Evolutionary conservation across 2,888 invertebrate species (phyloP), one percentile per base, ranked within the genome.

Genomic region (Plagodis dolabraria): DNA sequence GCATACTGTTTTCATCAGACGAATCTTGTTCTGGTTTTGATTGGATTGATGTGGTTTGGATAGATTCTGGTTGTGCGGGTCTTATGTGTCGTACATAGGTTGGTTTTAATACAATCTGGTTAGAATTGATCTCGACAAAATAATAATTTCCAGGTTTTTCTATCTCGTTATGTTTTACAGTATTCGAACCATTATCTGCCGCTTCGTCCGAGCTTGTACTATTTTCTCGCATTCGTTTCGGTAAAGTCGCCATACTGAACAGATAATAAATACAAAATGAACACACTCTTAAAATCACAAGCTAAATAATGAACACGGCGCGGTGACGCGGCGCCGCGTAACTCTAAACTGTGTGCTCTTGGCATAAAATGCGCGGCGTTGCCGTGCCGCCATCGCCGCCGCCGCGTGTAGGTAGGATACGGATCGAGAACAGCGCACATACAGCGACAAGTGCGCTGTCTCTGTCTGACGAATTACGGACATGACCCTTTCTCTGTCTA

Each of bases 181-280:
- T 33, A n/a, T 40, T 33, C 11, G 34, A 53, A 40, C 33, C 9
- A 2, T 34, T 40, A 11, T 12, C 44, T 11, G 35, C 12, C 5
- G 6, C 45, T 8, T 36, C 22, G 36, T 22, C 35, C 5, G n/a
- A 10, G n/a, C 12, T 10, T 34, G 12, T 10, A 35, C 34, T 35
- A 8, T 35, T 40, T 10, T 11, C 33, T 12, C 22, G 42, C 12
- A 9, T 53, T 42, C 47, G 47, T 34, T 53, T 53, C 11, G 11
- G 40, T 42, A 33, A 11, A 38, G 38, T 53, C 47, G 34, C 53
- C 46, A 46, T 45, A 33, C 11, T 42, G 6, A 42, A 2, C 8
- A 12, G 22, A 22, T 22, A 22, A 22, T 22, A 22, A 22, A 22
- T 22, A 22, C 22, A 22, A 22, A 22, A 22, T 22, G 4, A 22